phyloP scores from a whole-genome alignment of 1,140 invertebrate species.

The Battus philenor region DNA sequence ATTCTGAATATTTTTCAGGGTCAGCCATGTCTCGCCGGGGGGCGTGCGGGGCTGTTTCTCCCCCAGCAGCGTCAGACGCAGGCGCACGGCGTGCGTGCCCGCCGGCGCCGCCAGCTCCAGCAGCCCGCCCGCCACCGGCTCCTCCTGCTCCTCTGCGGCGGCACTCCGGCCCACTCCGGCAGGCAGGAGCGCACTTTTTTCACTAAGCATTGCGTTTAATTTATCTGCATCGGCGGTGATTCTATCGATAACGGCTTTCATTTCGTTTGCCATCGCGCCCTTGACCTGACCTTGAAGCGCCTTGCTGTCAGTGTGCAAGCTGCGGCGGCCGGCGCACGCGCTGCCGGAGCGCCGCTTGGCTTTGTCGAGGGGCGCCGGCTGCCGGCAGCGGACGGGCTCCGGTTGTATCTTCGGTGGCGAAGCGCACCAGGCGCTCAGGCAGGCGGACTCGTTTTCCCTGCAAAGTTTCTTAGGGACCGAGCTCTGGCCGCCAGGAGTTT shows the following conservation, averaged over 20 bases:
- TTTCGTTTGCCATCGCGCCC: no score
- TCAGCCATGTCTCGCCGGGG: conserved; percentile 21
- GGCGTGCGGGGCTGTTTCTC: background rate
- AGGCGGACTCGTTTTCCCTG: background rate
- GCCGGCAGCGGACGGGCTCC: background rate
- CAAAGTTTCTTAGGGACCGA: background rate
- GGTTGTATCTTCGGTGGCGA: background rate
- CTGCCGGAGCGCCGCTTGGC: background rate
- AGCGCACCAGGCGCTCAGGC: conserved; percentile 2
- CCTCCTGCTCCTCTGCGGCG: background rate
- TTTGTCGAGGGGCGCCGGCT: background rate
- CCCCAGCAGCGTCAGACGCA: conserved; percentile 22
- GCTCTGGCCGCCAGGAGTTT: background rate
- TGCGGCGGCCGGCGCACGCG: background rate
- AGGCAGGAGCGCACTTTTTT: conserved; percentile 18
- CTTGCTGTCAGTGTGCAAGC: background rate
- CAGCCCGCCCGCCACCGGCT: background rate
- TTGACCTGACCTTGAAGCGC: background rate
- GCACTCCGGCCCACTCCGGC: conserved; percentile 19
- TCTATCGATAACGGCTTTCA: background rate
- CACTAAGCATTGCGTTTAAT: conserved; percentile 18
- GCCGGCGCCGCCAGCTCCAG: conserved; percentile 23
- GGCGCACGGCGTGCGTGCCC: conserved; percentile 15
- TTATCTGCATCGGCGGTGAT: conserved; percentile 3
- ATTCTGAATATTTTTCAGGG: conserved; percentile 28